Percentiles rank a stretch among this genome's conserved stretches.
These are phyloP conservation scores for Sapayoa aenigma DNA, from an alignment of 2,113 vertebrate genomes.

Conservation along the genomic window DNA sequence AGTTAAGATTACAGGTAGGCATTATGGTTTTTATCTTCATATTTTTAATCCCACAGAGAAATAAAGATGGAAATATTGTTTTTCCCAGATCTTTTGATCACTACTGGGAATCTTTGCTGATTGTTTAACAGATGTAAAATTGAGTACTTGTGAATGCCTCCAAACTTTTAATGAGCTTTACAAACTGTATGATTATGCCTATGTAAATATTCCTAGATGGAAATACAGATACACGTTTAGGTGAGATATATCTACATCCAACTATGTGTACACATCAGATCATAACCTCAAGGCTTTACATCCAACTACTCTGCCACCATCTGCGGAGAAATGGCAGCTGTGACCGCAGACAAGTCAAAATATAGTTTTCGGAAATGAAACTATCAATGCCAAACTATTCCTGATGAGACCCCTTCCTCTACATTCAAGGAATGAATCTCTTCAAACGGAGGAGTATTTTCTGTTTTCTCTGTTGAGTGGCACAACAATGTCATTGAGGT, in stretches of 20 bases:
- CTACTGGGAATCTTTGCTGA: not conserved
- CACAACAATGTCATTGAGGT: not conserved
- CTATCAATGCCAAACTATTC: not conserved
- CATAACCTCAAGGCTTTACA: not conserved
- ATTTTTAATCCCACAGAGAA: slow-evolving; percentile 26
- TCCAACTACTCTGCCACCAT: not conserved
- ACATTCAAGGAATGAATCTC: not conserved
- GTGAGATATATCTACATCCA: not conserved
- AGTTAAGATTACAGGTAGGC: slow-evolving; percentile 28
- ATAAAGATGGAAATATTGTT: not conserved
- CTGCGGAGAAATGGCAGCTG: not conserved
- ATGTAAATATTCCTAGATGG: not conserved
- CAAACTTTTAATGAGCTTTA: not conserved
- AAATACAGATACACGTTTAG: not conserved
- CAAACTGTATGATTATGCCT: not conserved
- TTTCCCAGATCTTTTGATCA: not conserved
- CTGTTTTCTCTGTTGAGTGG: not conserved
- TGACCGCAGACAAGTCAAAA: not conserved
- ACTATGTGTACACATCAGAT: not conserved
- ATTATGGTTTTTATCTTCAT: slow-evolving; percentile 8
- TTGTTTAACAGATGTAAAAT: not conserved
- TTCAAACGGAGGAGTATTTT: not conserved
- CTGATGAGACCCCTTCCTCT: not conserved
- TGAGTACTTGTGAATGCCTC: not conserved
- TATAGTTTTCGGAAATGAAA: not conserved